A percentile compares a stretch with the other conserved stretches of the same genome.
Conservation (phyloP, 1,140 invertebrate species). For the Bombus impatiens region DNA sequence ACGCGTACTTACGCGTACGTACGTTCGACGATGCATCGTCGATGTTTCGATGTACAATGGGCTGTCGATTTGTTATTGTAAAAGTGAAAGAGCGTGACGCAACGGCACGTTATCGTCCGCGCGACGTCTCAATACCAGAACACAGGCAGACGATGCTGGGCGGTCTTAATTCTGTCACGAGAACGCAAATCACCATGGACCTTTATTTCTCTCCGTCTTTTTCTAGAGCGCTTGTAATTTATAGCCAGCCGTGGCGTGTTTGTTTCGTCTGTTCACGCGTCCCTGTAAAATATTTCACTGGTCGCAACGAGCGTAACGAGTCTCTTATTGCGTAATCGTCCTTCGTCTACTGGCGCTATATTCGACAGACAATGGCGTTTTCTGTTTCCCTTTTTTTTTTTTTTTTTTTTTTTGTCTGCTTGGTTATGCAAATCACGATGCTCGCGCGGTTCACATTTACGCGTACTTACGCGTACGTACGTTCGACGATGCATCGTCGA, state of each 20-base stretch:
- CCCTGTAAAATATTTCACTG: constrained; percentile 33
- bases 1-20: constrained; percentile 10
- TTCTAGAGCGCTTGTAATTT: constrained; percentile 28
- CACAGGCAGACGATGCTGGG: neutral
- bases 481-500: constrained; percentile 34
- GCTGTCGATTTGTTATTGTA: constrained; percentile 73
- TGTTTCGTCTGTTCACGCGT: constrained; percentile 30
- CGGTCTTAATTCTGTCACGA: constrained; percentile 38
- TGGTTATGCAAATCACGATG: constrained; percentile 75
- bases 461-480: neutral
- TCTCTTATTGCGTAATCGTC: constrained; percentile 3
- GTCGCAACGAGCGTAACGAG: constrained; percentile 38
- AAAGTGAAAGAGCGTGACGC: constrained; percentile 68
- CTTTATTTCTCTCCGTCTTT: neutral
- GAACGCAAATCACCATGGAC: constrained; percentile 27
- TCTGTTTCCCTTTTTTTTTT: neutral
- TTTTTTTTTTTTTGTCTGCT: no score
- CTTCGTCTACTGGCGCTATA: neutral
- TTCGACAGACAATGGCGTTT: neutral
- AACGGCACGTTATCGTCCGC: constrained; percentile 69
- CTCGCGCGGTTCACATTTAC: constrained; percentile 30
- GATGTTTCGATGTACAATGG: constrained; percentile 61
- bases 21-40: constrained; percentile 29
- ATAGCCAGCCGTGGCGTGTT: constrained; percentile 41
- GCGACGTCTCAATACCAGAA: constrained; percentile 73